A percentile compares a stretch with the other conserved stretches of the same genome.
These are phyloP conservation scores for Haliclystus octoradiatus DNA, from an alignment of 30 jellyfish, hydroid and myxozoan species.

Conservation along the genomic window DNA sequence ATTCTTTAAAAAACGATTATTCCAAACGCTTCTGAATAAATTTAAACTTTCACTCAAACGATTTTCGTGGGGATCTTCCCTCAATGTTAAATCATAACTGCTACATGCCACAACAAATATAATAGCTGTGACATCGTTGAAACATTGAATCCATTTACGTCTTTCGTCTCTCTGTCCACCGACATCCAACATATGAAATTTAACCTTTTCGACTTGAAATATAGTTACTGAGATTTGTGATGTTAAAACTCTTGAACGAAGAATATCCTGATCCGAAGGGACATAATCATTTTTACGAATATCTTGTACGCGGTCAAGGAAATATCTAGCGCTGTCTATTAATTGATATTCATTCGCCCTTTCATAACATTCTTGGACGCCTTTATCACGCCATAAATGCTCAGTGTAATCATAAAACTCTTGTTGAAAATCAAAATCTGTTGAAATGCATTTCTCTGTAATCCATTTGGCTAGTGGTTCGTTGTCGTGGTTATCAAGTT, in stretches of 20 bases:
- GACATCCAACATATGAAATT: conserved; percentile 88
- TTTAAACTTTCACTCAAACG: conserved; percentile 80
- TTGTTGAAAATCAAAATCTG: conserved; percentile 24
- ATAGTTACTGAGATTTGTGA: conserved; percentile 59
- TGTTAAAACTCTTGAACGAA: conserved; percentile 80
- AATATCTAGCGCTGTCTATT: conserved; percentile 87
- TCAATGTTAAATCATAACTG: conserved; percentile 58
- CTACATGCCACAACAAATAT: conserved; percentile 81
- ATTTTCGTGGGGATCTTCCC: conserved; percentile 69
- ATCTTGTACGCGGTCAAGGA: conserved; percentile 45
- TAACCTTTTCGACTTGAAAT: conserved; percentile 56
- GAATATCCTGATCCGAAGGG: conserved; percentile 86
- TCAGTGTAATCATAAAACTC: conserved; percentile 54
- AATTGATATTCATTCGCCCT: conserved; percentile 70
- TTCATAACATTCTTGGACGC: conserved; percentile 52
- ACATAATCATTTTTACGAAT: conserved; percentile 28
- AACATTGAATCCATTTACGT: conserved; percentile 94
- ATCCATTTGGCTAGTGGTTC: conserved; percentile 40
- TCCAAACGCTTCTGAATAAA: conserved; percentile 63
- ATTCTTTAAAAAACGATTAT: conserved; percentile 64
- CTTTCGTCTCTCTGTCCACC: conserved; percentile 98
- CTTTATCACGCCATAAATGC: conserved; percentile 56
- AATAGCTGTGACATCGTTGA: conserved; percentile 88
- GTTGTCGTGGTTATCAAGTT: conserved; percentile 13
- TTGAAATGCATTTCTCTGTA: conserved; percentile 8